These are phyloP conservation scores for Harpagoxenus sublaevis DNA, from an alignment of 2,888 invertebrate species.

Conservation along the genomic window DNA sequence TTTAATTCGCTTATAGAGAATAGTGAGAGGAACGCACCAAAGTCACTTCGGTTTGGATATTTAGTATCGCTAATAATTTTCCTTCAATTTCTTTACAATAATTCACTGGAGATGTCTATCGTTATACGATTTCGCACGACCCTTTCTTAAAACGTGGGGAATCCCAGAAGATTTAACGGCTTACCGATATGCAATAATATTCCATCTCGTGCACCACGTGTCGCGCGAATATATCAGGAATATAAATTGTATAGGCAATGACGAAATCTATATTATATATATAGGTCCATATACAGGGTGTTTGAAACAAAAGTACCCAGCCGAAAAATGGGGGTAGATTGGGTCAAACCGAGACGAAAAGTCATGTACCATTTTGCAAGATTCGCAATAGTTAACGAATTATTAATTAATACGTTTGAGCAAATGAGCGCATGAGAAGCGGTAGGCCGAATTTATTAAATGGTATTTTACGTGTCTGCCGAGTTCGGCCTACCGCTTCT, in stretches of 20 bases:
- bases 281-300: no score
- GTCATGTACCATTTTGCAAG: no score
- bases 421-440: no score
- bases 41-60: not conserved
- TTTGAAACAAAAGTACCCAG: no score
- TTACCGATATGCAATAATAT: not conserved
- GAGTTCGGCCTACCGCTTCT: no score
- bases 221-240: constrained; percentile 39
- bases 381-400: no score
- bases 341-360: no score
- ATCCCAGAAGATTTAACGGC: not conserved
- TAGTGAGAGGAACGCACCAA: not conserved
- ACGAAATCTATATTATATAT: not conserved
- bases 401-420: no score
- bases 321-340: no score
- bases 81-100: not conserved
- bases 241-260: constrained; percentile 31
- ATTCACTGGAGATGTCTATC: not conserved
- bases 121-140: not conserved
- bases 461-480: no score
- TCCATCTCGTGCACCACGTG: constrained; percentile 20
- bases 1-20: no score
- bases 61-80: not conserved
- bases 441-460: no score
- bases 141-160: not conserved